A percentile compares a stretch with the other conserved stretches of the same genome.
Conservation (phyloP, 2,113 vertebrate species). For the Eudyptes chrysolophus region DNA sequence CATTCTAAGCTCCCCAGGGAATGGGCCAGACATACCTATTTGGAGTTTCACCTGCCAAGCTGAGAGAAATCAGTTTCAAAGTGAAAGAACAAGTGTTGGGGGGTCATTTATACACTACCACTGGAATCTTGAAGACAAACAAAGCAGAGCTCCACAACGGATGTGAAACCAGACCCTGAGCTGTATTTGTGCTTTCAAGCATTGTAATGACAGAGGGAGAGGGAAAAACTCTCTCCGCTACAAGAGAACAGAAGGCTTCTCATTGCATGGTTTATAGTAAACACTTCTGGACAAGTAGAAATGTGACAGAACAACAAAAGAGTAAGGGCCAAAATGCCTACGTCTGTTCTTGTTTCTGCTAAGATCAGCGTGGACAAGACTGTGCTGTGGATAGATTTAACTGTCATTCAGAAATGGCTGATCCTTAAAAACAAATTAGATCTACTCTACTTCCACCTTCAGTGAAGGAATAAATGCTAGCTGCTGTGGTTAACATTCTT, state of each 20-base stretch:
- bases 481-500: not conserved
- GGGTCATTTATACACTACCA: conserved; percentile 39
- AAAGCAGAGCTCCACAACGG: not conserved
- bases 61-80: conserved; percentile 66
- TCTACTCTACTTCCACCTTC: not conserved
- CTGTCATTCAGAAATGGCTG: not conserved
- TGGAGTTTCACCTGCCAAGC: conserved; percentile 68
- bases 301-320: not conserved
- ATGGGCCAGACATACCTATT: conserved; percentile 39
- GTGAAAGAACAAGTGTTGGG: conserved; percentile 50
- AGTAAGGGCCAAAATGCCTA: not conserved
- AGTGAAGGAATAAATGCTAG: not conserved
- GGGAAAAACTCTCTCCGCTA: not conserved
- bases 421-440: not conserved
- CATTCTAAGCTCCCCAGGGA: conserved; percentile 42
- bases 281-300: not conserved
- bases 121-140: conserved; percentile 51
- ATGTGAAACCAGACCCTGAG: conserved; percentile 22
- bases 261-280: not conserved
- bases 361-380: not conserved
- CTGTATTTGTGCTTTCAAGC: conserved; percentile 10
- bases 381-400: not conserved
- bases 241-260: not conserved
- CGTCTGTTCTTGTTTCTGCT: not conserved
- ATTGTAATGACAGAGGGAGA: not conserved